These are phyloP conservation scores for Metallyticus violacea DNA, from an alignment of 2,888 invertebrate genomes.

Conservation along the genomic window DNA sequence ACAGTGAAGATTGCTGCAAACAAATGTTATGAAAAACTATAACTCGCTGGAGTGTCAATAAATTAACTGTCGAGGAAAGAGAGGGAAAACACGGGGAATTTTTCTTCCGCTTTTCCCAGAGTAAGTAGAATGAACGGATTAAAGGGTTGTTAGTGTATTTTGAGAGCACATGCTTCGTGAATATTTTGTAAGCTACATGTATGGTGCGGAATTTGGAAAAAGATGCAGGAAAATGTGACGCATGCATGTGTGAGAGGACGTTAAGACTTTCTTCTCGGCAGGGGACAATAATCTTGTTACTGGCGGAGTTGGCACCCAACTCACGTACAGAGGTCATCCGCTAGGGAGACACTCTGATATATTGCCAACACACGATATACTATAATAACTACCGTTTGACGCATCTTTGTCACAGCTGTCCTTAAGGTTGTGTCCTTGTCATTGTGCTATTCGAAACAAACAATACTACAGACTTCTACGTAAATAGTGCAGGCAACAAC, in stretches of 20 bases:
- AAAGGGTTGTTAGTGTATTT: too few species aligned
- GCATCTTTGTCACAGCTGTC: not conserved
- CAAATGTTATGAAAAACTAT: too few species aligned
- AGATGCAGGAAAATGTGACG: not conserved
- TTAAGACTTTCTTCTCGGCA: not conserved
- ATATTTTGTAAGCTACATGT: not conserved
- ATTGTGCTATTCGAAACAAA: too few species aligned
- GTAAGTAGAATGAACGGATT: not conserved
- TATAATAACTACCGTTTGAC: not conserved
- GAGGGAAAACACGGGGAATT: too few species aligned
- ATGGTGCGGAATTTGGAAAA: not conserved
- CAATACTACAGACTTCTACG: too few species aligned
- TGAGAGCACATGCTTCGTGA: too few species aligned
- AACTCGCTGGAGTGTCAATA: too few species aligned
- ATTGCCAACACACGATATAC: not conserved
- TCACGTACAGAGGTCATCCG: not conserved
- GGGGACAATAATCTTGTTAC: not conserved
- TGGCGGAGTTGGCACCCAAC: not conserved
- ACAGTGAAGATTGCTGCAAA: too few species aligned
- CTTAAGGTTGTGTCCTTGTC: not conserved
- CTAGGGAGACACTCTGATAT: not conserved
- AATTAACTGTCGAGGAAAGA: too few species aligned
- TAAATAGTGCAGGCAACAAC: too few species aligned
- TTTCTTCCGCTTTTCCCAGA: not conserved
- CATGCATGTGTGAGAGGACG: too few species aligned